Percentiles rank a stretch among this genome's conserved stretches.
phyloP scores from a whole-genome alignment of 2,113 vertebrate genomes.

The Oxygymnocypris stewartii region DNA sequence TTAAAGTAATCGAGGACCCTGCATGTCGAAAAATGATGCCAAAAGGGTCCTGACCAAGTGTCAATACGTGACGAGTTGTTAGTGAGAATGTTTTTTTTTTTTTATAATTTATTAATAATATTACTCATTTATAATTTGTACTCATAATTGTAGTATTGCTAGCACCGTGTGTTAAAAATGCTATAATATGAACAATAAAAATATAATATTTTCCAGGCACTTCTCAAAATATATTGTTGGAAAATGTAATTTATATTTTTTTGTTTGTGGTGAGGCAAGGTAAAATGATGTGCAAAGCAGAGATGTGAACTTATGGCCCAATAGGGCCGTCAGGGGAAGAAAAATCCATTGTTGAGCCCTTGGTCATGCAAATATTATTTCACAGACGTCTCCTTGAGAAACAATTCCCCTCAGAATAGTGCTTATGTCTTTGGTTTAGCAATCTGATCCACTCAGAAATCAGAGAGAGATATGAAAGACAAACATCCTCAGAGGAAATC shows the following conservation, averaged over 20 bases:
- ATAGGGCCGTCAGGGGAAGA: background rate
- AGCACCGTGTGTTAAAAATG: background rate
- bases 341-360: background rate
- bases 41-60: too few relatives aligned
- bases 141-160: background rate
- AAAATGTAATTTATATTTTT: background rate
- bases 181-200: background rate
- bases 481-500: slow-evolving; percentile 39
- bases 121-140: background rate
- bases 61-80: too few relatives aligned
- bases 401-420: slow-evolving; percentile 9
- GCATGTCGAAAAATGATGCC: too few relatives aligned
- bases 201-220: background rate
- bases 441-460: slow-evolving; percentile 27
- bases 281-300: background rate
- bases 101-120: background rate
- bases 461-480: slow-evolving; percentile 23
- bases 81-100: too few relatives aligned
- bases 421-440: slow-evolving; percentile 25
- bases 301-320: background rate
- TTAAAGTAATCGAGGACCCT: too few relatives aligned
- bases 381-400: background rate
- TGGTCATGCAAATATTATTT: slow-evolving; percentile 19
- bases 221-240: background rate
- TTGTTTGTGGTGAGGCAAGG: background rate